Base-by-base conservation (phyloP, 2,888 invertebrate species). In the Drosophila lacicola region DNA sequence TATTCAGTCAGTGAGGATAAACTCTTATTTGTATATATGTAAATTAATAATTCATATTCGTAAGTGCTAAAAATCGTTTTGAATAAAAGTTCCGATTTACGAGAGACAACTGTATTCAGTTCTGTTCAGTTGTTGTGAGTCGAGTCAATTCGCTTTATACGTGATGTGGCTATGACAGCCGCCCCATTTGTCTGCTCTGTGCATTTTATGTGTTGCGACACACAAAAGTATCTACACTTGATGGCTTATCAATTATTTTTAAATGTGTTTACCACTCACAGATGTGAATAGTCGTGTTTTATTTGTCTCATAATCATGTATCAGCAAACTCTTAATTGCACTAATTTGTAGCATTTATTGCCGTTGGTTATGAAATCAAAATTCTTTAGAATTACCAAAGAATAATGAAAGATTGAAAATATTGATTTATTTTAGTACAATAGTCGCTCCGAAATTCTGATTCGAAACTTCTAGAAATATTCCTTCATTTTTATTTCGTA, bases 121-220 rank as follows among this genome's bases (percentile, higher is more conserved):
- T 51, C 54, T 34, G 13, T 44, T 63, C 39, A 29, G 70, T 37
- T 68, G 33, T 8, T 54, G 56, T 54, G 6, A 29, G 37, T 71
- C 37, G 6, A 49, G 46, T 70, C 54, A 19, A 49, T 34, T 47
- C 49, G 60, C 42, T 44, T 61, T 57, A 58, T 74, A 72, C 63
- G 58, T 75, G 74, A 65, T 82, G 72, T 72, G 63, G 8, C 36
- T 64, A 53, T 80, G 46, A 56, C 45, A 49, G 17, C 47, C n/a
- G 54, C 1, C 29, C 14, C 25, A 34, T 21, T 21, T 45, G 14
- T 47, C 41, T 66, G 13, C 56, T 53, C 37, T 51, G 54, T 67
- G 39, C 34, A 37, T 41, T 54, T 37, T 21, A 42, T 17, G 46
- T 51, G 41, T 34, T 39, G 42, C 56, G 44, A 51, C 45, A 45